Base-by-base conservation (phyloP, 2,888 invertebrate species). In the Bugula neritina region DNA sequence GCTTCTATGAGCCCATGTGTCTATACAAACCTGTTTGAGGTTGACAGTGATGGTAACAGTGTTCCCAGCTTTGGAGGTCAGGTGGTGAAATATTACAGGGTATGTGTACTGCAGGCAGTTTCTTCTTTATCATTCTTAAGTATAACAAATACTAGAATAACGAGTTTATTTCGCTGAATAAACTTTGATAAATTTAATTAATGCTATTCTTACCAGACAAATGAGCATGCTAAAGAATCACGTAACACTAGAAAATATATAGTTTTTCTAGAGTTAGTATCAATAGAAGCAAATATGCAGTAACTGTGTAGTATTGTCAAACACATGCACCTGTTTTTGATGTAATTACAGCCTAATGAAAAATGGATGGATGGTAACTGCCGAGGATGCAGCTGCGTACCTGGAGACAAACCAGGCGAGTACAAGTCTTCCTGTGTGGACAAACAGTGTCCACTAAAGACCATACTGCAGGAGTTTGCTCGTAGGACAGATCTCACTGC, bases 341-440 rank as follows among this genome's bases (percentile, higher is more conserved):
- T n/a, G n/a, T n/a, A n/a, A n/a, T n/a, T n/a, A 23, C 23, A 71
- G 71, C 71, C 71, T 21, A 27, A 35, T 27, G 71, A 72, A 25
- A 35, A n/a, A 17, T 71, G 72, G 54, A 71, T 21, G 1, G 72
- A 71, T 27, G 72, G 72, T 17, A 69, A 72, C 35, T 72, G 72
- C 70, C 25, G 72, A 17, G 43, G 13, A 1, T 72, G 72, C 72
- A 1, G 23, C 2, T 72, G 72, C 71, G 27, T 31, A 27, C 31
- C 63, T 13, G 31, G 29, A 3, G 17, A 27, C 13, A 27, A 25
- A 27, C 29, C 63, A 31, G 63, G 63, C 27, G 17, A 63, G 31
- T 63, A 63, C 31, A 34, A 13, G 5, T 21, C 27, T 2, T 13
- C 13, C 27, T 63, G 63, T 34, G 63, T 63, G 34, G 63, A 63